Evolutionary conservation across 2,888 invertebrate species (phyloP).

Genomic region (Dynastes tityus): DNA sequence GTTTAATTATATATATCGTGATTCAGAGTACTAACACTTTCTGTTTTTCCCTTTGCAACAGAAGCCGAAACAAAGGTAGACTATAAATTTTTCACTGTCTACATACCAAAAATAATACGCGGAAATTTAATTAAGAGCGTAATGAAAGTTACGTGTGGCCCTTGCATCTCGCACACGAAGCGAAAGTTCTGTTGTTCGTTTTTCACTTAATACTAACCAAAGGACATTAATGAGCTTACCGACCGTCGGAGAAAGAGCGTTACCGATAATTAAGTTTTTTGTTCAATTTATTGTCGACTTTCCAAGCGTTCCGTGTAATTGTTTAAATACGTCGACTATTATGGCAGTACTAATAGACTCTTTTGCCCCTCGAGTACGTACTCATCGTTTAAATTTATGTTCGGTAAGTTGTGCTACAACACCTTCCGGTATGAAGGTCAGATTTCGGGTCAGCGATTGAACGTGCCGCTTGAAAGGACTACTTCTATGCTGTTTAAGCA

Average conservation of each 20-base stretch:
- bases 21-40: background rate
- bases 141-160: constrained; percentile 32
- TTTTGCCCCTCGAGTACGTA: constrained; percentile 21
- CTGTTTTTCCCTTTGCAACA: too few species aligned
- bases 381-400: constrained; percentile 41
- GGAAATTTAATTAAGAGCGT: constrained; percentile 33
- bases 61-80: too few species aligned
- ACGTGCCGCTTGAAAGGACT: constrained; percentile 40
- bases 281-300: constrained; percentile 17
- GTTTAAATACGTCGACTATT: constrained; percentile 28
- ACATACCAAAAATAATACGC: background rate
- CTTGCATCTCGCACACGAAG: constrained; percentile 15
- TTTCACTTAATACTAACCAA: constrained; percentile 1
- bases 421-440: constrained; percentile 45
- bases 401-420: constrained; percentile 24
- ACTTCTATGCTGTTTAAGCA: constrained; percentile 24
- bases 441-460: constrained; percentile 44
- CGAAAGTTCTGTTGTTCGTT: constrained; percentile 2
- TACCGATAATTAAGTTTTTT: constrained; percentile 4
- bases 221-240: constrained; percentile 6
- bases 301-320: constrained; percentile 19
- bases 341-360: constrained; percentile 29
- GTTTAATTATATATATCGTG: too few species aligned
- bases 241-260: background rate
- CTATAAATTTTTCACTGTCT: background rate